Evolutionary conservation across 2,888 invertebrate genomes (phyloP).

Genomic region (Alviniconcha strummeri): DNA sequence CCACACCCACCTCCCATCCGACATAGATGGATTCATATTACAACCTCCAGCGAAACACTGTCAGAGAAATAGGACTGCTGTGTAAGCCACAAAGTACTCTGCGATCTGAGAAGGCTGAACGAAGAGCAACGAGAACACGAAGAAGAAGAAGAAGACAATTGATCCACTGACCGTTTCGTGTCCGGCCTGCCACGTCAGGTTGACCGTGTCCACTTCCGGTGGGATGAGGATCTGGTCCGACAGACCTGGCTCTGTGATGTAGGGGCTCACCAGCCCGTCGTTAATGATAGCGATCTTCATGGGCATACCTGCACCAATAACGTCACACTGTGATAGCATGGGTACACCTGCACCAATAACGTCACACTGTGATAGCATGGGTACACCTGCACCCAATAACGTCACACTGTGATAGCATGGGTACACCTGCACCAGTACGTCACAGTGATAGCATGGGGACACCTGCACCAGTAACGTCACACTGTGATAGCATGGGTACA

Average conservation of each 20-base stretch:
- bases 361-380: background rate
- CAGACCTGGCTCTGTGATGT: constrained; percentile 91
- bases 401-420: background rate
- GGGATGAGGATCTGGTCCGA: constrained; percentile 92
- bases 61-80: too few relatives aligned
- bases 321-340: background rate
- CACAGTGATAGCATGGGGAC: constrained; percentile 79
- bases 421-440: background rate
- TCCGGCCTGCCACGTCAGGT: constrained; percentile 73
- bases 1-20: too few relatives aligned
- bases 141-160: too few relatives aligned
- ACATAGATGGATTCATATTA: too few relatives aligned
- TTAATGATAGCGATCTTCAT: constrained; percentile 93
- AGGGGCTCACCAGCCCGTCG: constrained; percentile 89
- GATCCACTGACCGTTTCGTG: constrained; percentile 62
- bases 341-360: background rate
- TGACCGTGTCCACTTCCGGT: constrained; percentile 82
- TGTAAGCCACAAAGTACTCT: too few relatives aligned
- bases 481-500: background rate
- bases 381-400: background rate
- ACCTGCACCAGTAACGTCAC: constrained; percentile 49
- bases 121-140: too few relatives aligned
- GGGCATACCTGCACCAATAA: constrained; percentile 76
- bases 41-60: too few relatives aligned
- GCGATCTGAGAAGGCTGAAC: too few relatives aligned